Percentiles rank a stretch among this genome's conserved stretches.
These are phyloP conservation scores for Drusus annulatus DNA, from an alignment of 1,140 invertebrate species.

Conservation along the genomic window DNA sequence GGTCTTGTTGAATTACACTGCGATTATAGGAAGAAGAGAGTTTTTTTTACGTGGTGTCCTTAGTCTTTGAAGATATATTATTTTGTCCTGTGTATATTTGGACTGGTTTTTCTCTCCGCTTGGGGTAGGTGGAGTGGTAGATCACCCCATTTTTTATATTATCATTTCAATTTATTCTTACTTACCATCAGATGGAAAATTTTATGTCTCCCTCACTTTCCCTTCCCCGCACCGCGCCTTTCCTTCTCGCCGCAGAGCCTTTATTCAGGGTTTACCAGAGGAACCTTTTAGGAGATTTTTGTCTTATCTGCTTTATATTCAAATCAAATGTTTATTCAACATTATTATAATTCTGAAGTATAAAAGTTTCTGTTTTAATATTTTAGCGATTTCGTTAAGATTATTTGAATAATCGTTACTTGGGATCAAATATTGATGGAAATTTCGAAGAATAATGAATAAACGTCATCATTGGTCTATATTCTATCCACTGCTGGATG, in stretches of 20 bases:
- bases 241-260: slow-evolving; percentile 8
- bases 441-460: too few relatives aligned
- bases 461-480: too few relatives aligned
- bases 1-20: neutral
- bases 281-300: slow-evolving; percentile 33
- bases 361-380: slow-evolving; percentile 14
- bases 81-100: too few relatives aligned
- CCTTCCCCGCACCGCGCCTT: neutral
- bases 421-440: too few relatives aligned
- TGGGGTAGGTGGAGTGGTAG: slow-evolving; percentile 39
- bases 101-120: neutral
- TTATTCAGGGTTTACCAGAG: slow-evolving; percentile 35
- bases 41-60: neutral
- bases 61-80: neutral
- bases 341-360: slow-evolving; percentile 24
- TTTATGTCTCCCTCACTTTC: slow-evolving; percentile 41
- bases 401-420: neutral
- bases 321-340: slow-evolving; percentile 36
- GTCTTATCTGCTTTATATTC: slow-evolving; percentile 36
- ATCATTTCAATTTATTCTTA: slow-evolving; percentile 59
- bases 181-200: slow-evolving; percentile 57
- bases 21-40: neutral
- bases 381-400: slow-evolving; percentile 12
- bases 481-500: too few relatives aligned
- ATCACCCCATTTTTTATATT: slow-evolving; percentile 57